phyloP scores from a whole-genome alignment of 2,797 vertebrate species.

The Eulemur mongoz region DNA sequence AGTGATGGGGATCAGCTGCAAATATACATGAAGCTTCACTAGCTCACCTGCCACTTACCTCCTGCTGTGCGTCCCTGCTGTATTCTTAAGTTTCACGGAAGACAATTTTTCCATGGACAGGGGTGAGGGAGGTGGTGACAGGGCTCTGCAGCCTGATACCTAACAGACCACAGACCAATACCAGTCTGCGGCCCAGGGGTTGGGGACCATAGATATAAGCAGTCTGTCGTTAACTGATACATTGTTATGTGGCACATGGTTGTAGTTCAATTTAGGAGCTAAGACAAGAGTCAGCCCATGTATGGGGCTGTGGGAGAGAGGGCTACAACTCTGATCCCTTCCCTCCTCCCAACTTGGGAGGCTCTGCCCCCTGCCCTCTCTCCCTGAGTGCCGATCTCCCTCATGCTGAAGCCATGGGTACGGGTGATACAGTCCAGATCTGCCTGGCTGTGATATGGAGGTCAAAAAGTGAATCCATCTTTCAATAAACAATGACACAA shows the following conservation, averaged over 20 bases:
- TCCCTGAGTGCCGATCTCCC: neutral
- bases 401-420: neutral
- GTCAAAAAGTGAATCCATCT: neutral
- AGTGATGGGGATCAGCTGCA: too few species aligned
- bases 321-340: neutral
- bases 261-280: neutral
- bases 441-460: neutral
- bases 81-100: too few species aligned
- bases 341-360: neutral
- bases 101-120: too few species aligned
- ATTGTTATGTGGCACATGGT: neutral
- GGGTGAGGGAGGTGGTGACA: too few species aligned
- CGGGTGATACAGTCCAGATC: neutral
- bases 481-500: neutral
- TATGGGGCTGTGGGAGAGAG: neutral
- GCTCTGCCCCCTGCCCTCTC: neutral
- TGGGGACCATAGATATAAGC: neutral
- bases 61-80: too few species aligned
- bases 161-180: too few species aligned
- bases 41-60: too few species aligned
- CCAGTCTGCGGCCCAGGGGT: too few species aligned
- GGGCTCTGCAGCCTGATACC: too few species aligned
- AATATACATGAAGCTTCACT: too few species aligned
- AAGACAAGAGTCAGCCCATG: neutral
- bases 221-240: neutral